Evolutionary conservation across 1,140 invertebrate species (phyloP).

Genomic region (Euglossa dilemma): DNA sequence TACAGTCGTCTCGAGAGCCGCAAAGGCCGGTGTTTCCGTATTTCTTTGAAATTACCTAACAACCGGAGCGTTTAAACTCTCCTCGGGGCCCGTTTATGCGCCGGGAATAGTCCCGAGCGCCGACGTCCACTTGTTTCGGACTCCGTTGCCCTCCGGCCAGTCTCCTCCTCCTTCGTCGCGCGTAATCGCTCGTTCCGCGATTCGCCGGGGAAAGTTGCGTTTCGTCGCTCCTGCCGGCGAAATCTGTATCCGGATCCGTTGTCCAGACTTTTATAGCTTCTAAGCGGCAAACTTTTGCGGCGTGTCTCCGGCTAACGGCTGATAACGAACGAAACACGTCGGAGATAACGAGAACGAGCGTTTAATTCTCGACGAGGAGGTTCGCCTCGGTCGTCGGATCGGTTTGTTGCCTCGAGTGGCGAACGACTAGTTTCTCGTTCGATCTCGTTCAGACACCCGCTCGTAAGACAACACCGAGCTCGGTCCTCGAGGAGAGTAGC

Average conservation of each 20-base stretch:
- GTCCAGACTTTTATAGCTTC: no score
- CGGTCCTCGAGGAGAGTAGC: background rate
- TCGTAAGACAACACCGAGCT: background rate
- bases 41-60: slow-evolving; percentile 59
- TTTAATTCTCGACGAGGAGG: no score
- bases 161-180: no score
- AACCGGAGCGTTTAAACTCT: slow-evolving; percentile 51
- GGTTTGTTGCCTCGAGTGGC: background rate
- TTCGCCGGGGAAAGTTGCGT: no score
- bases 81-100: slow-evolving; percentile 35
- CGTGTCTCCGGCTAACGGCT: no score
- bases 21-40: slow-evolving; percentile 34
- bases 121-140: background rate
- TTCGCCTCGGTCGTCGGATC: background rate
- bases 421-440: background rate
- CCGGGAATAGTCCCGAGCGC: slow-evolving; percentile 27
- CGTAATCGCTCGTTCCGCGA: no score
- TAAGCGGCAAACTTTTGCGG: background rate
- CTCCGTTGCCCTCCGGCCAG: background rate
- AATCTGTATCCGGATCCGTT: background rate
- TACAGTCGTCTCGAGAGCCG: slow-evolving; percentile 5
- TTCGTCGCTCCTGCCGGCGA: background rate
- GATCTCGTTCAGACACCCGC: background rate
- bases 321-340: background rate
- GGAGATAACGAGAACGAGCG: background rate